Evolutionary conservation across 1,140 invertebrate species (phyloP).

Genomic region (Mercenaria mercenaria): DNA sequence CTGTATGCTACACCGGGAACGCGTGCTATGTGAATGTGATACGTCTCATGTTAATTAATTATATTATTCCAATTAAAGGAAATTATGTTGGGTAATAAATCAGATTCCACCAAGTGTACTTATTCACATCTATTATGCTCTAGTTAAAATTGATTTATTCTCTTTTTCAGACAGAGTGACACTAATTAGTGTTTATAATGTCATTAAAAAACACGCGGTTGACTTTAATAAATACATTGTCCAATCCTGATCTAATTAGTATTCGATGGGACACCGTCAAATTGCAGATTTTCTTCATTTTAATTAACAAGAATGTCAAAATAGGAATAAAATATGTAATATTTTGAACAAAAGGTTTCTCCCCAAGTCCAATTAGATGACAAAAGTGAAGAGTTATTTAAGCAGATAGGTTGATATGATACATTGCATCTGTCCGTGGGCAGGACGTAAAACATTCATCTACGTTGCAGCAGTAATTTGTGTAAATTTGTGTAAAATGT

Average conservation of each 20-base stretch:
- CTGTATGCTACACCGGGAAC: too few species aligned
- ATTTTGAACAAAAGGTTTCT: not conserved
- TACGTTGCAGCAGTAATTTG: not conserved
- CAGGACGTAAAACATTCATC: slow-evolving; percentile 27
- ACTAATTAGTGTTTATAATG: slow-evolving; percentile 36
- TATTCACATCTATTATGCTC: slow-evolving; percentile 47
- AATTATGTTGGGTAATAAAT: slow-evolving; percentile 31
- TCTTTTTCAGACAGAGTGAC: not conserved
- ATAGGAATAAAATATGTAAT: slow-evolving; percentile 40
- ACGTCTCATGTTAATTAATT: not conserved
- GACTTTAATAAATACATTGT: slow-evolving; percentile 52
- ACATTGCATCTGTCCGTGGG: not conserved
- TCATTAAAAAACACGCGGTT: slow-evolving; percentile 37
- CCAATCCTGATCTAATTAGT: slow-evolving; percentile 54
- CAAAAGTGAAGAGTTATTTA: not conserved
- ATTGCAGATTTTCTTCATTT: slow-evolving; percentile 36
- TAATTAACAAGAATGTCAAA: slow-evolving; percentile 35
- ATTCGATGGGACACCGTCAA: slow-evolving; percentile 35
- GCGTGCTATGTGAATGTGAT: not conserved
- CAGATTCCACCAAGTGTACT: not conserved
- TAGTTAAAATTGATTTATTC: slow-evolving; percentile 57
- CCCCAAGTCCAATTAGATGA: not conserved
- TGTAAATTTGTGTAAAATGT: not conserved
- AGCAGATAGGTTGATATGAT: not conserved
- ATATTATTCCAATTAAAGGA: slow-evolving; percentile 34